Percentiles rank a stretch among this genome's conserved stretches.
Evolutionary conservation across 2,888 invertebrate genomes (phyloP).

Genomic region (Noctua comes): DNA sequence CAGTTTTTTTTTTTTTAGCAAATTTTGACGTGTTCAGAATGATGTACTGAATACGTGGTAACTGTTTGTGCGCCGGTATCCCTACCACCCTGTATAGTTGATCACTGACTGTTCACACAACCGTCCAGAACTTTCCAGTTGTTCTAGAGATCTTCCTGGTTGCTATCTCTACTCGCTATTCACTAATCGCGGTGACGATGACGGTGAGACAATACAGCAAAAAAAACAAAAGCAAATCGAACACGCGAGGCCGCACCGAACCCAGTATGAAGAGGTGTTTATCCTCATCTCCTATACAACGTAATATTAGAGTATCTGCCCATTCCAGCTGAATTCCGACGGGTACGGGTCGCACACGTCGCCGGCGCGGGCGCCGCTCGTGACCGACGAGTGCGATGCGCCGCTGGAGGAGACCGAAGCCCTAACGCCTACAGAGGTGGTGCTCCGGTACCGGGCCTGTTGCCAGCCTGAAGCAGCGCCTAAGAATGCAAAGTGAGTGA

Average conservation of each 20-base stretch:
- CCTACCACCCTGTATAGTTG: no score
- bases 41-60: no score
- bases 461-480: slow-evolving; percentile 91
- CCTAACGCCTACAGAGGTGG: slow-evolving; percentile 84
- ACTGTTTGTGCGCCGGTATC: no score
- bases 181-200: not conserved
- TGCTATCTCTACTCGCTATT: not conserved
- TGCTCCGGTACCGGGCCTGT: slow-evolving; percentile 84
- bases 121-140: not conserved
- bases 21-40: no score
- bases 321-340: slow-evolving; percentile 95
- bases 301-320: slow-evolving; percentile 55
- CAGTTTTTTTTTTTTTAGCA: no score
- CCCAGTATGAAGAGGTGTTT: not conserved
- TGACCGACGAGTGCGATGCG: slow-evolving; percentile 93
- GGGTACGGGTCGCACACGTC: slow-evolving; percentile 96
- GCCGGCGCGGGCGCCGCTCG: slow-evolving; percentile 95
- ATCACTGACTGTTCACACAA: not conserved
- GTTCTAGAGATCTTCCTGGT: not conserved
- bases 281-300: slow-evolving; percentile 8
- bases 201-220: not conserved
- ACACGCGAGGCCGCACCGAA: not conserved
- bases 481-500: slow-evolving; percentile 97
- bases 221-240: not conserved
- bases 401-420: slow-evolving; percentile 92